phyloP scores from a whole-genome alignment of 2,797 vertebrate genomes.

The Mallotus villosus region DNA sequence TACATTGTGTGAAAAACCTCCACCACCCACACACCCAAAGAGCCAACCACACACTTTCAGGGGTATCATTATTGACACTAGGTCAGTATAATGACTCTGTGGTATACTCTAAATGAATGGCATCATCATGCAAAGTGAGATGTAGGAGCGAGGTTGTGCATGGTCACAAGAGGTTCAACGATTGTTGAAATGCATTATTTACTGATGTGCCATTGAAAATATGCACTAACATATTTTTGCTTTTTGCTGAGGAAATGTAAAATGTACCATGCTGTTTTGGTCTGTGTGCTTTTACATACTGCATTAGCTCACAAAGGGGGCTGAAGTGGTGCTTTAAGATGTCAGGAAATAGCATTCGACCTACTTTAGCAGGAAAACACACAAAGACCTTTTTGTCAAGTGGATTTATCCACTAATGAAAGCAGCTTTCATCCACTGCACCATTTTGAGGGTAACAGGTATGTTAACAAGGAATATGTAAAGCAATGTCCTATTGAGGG shows the following conservation, averaged over 20 bases:
- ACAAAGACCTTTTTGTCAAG: conserved; percentile 49
- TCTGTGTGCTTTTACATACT: conserved; percentile 33
- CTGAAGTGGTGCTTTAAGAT: conserved; percentile 49
- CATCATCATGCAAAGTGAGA: conserved; percentile 13
- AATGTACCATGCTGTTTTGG: conserved; percentile 22
- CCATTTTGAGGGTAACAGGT: conserved; percentile 23
- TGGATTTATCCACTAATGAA: conserved; percentile 52
- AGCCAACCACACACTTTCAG: background rate
- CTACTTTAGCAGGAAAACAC: conserved; percentile 45
- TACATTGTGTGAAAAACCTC: background rate
- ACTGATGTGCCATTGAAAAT: conserved; percentile 55
- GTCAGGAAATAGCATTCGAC: conserved; percentile 45
- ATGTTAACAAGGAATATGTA: background rate
- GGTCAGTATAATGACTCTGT: background rate
- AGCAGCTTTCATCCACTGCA: conserved; percentile 24
- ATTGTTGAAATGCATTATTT: conserved; percentile 54
- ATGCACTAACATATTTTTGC: conserved; percentile 37
- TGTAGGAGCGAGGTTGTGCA: conserved; percentile 11
- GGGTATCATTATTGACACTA: background rate
- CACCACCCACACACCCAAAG: conserved; percentile 1
- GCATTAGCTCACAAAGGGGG: conserved; percentile 40
- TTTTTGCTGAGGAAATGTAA: conserved; percentile 40
- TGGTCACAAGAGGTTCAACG: conserved; percentile 33
- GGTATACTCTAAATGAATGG: background rate
- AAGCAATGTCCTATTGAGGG: background rate